These are phyloP conservation scores for Leuciscus waleckii DNA, from an alignment of 2,797 vertebrate genomes.

Conservation along the genomic window DNA sequence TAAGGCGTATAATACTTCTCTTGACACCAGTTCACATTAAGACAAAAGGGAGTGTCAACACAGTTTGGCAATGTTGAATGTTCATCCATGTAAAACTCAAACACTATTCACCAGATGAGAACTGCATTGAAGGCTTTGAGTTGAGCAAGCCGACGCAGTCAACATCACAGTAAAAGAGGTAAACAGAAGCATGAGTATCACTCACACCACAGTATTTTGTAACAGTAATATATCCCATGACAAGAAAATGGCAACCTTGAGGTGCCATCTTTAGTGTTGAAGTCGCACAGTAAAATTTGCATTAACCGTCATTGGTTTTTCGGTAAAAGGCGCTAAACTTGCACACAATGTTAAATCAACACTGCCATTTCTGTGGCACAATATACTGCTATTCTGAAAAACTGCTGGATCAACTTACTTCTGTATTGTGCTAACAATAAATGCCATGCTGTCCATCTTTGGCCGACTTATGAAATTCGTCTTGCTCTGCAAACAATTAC, in stretches of 20 bases:
- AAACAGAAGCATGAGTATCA: constrained; percentile 9
- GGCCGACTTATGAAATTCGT: constrained; percentile 7
- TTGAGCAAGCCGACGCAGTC: neutral
- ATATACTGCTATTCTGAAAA: constrained; percentile 8
- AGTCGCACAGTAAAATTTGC: constrained; percentile 9
- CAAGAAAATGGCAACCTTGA: neutral
- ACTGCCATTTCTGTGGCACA: constrained; percentile 4
- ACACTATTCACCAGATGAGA: constrained; percentile 15
- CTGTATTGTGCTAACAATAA: constrained; percentile 2
- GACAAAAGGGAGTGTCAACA: constrained; percentile 30
- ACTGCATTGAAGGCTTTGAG: constrained; percentile 8
- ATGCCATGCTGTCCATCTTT: constrained; percentile 20
- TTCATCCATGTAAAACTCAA: constrained; percentile 24
- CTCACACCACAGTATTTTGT: constrained; percentile 32
- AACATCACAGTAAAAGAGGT: constrained; percentile 23
- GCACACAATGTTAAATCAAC: neutral
- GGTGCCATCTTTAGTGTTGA: constrained; percentile 39
- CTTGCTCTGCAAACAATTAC: constrained; percentile 22
- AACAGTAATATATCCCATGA: constrained; percentile 32
- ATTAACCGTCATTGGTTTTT: neutral
- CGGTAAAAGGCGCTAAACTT: neutral
- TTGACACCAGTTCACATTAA: constrained; percentile 39
- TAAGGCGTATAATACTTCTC: constrained; percentile 23
- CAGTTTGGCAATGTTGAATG: constrained; percentile 40
- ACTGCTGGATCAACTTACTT: neutral